Conservation (phyloP, 2,888 invertebrate genomes). For the Neoascia interrupta region DNA sequence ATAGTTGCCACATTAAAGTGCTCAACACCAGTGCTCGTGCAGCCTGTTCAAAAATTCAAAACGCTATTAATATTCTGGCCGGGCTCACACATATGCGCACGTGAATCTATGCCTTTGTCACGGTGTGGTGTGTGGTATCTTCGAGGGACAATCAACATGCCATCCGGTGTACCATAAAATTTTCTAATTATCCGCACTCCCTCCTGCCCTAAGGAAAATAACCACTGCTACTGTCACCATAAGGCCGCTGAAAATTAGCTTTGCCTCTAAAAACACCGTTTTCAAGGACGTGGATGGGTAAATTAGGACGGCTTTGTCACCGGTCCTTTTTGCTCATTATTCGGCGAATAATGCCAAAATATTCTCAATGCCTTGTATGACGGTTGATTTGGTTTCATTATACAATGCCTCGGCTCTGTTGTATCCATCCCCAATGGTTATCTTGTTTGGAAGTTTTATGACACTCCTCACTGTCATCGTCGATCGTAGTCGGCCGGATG, state of each 20-base stretch:
- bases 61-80: slow-evolving; percentile 65
- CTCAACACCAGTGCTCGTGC: slow-evolving; percentile 11
- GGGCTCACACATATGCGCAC: slow-evolving; percentile 37
- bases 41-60: slow-evolving; percentile 64
- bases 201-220: slow-evolving; percentile 8
- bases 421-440: slow-evolving; percentile 39
- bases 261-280: slow-evolving; percentile 21
- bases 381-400: slow-evolving; percentile 19
- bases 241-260: slow-evolving; percentile 61
- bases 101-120: slow-evolving; percentile 6
- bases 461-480: slow-evolving; percentile 16
- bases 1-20: slow-evolving; percentile 49
- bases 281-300: slow-evolving; percentile 55
- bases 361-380: slow-evolving; percentile 46
- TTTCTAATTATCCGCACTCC: slow-evolving; percentile 66
- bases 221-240: slow-evolving; percentile 23
- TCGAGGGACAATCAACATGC: slow-evolving; percentile 64
- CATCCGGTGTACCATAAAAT: slow-evolving; percentile 67
- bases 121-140: slow-evolving; percentile 54
- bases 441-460: slow-evolving; percentile 49
- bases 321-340: slow-evolving; percentile 56
- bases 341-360: slow-evolving; percentile 47
- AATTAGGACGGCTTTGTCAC: slow-evolving; percentile 64
- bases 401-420: background rate
- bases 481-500: background rate